Conservation (phyloP, 2,888 invertebrate species). For the Caenorhabditis sp. region DNA sequence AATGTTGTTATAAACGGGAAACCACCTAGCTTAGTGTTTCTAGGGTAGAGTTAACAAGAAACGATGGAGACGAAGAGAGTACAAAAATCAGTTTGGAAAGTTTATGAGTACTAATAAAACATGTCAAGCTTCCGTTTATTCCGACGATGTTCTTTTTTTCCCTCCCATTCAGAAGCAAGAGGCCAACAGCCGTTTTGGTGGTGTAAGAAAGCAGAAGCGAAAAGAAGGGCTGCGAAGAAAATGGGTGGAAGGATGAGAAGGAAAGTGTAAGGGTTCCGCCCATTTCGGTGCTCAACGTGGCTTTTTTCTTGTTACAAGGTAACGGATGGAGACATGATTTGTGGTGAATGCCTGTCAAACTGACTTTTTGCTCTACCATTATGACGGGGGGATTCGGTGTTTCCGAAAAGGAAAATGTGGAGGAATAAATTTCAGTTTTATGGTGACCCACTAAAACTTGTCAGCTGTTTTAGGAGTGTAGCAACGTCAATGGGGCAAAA, state of each 20-base stretch:
- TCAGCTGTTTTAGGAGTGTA: constrained; percentile 1
- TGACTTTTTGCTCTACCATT: constrained; percentile 10
- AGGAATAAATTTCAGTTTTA: background rate
- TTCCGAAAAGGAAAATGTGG: constrained; percentile 3
- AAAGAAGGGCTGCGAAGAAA: constrained; percentile 7
- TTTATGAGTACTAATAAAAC: background rate
- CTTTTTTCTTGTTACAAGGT: background rate
- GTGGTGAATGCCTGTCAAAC: background rate
- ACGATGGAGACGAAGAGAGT: too few species aligned
- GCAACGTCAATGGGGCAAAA: constrained; percentile 25
- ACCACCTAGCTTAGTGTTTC: too few species aligned
- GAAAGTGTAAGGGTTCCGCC: constrained; percentile 25
- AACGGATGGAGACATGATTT: constrained; percentile 9
- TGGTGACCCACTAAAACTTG: background rate
- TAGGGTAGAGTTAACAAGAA: too few species aligned
- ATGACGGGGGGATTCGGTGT: constrained; percentile 1
- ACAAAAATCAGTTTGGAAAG: constrained; percentile 17
- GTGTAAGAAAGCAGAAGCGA: constrained; percentile 9
- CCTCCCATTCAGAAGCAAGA: constrained; percentile 36
- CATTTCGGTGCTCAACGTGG: constrained; percentile 42
- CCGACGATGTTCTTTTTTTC: constrained; percentile 3
- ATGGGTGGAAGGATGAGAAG: constrained; percentile 28
- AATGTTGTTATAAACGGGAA: background rate
- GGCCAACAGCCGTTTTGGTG: constrained; percentile 37
- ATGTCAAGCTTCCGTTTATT: constrained; percentile 25